Percentiles rank a stretch among this genome's conserved stretches.
phyloP scores from a whole-genome alignment of 2,888 invertebrate species.

The Erynnis tages region DNA sequence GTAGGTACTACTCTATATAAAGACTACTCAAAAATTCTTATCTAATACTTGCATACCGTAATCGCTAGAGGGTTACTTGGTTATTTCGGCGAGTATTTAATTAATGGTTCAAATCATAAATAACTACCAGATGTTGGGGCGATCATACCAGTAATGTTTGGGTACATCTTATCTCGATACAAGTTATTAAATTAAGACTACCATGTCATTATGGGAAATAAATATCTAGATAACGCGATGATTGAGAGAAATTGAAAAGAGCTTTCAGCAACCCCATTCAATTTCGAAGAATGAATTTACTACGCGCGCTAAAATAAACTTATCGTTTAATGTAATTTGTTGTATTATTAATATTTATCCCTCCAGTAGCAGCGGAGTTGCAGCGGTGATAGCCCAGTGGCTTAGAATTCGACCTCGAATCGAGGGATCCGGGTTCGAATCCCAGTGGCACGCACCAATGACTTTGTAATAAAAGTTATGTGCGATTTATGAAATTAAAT shows the following conservation, averaged over 20 bases:
- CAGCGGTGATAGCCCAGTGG: no score
- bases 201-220: background rate
- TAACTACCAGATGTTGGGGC: constrained; percentile 4
- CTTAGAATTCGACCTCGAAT: no score
- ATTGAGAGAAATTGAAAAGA: background rate
- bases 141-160: constrained; percentile 10
- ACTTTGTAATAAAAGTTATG: no score
- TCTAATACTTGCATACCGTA: constrained; percentile 4
- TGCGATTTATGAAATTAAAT: no score
- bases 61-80: constrained; percentile 4
- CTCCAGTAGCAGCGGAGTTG: no score
- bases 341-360: no score
- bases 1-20: no score
- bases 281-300: no score
- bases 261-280: background rate
- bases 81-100: constrained; percentile 6
- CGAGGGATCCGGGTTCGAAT: no score
- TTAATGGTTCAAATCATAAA: background rate
- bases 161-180: constrained; percentile 1
- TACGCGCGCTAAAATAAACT: no score
- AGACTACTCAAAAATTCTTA: background rate
- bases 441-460: no score
- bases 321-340: no score
- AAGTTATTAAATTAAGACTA: constrained; percentile 4
- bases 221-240: background rate